These are phyloP conservation scores for Coendou prehensilis DNA, from an alignment of 2,797 vertebrate genomes.

Conservation along the genomic window DNA sequence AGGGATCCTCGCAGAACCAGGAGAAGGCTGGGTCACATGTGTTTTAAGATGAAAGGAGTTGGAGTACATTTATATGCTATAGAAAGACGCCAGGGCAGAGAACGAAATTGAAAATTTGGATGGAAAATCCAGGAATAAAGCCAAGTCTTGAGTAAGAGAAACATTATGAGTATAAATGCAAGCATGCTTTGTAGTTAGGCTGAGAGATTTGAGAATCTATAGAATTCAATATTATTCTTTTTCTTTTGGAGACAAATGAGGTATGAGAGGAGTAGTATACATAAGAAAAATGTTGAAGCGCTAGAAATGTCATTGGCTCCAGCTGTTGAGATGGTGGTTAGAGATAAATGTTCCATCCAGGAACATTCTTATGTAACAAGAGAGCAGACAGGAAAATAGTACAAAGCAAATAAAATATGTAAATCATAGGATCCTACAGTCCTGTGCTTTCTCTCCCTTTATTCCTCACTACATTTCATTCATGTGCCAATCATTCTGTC, in stretches of 20 bases:
- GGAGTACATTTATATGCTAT: not conserved
- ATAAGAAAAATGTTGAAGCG: not conserved
- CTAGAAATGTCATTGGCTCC: not conserved
- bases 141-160: not conserved
- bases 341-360: not conserved
- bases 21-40: not conserved
- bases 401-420: not conserved
- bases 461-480: not conserved
- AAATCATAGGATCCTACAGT: not conserved
- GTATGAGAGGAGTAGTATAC: not conserved
- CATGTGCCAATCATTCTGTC: not conserved
- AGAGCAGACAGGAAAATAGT: not conserved
- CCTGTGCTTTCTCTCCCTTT: not conserved
- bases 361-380: slow-evolving; percentile 39
- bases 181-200: not conserved
- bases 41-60: not conserved
- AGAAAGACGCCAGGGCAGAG: not conserved
- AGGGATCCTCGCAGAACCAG: not conserved
- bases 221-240: not conserved
- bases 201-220: not conserved
- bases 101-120: not conserved
- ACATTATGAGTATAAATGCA: not conserved
- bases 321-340: not conserved
- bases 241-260: not conserved
- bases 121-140: not conserved